These are phyloP conservation scores for Carduelis carduelis DNA, from an alignment of 2,797 vertebrate genomes.

Conservation along the genomic window DNA sequence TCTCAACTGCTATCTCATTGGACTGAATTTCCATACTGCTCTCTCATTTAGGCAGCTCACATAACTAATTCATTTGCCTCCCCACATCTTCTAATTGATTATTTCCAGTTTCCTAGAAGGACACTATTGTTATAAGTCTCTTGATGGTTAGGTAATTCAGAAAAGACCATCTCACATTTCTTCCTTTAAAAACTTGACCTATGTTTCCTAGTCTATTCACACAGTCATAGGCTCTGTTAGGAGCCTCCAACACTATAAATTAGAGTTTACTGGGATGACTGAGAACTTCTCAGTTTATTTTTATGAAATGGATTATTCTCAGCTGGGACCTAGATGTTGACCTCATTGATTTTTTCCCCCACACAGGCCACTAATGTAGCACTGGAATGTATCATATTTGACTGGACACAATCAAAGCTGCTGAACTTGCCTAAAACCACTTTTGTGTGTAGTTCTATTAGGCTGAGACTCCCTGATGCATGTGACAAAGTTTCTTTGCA, in stretches of 20 bases:
- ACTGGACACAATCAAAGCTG: constrained; percentile 28
- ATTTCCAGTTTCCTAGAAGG: background rate
- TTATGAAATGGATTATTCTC: constrained; percentile 43
- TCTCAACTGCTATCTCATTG: background rate
- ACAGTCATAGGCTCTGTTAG: background rate
- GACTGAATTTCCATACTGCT: background rate
- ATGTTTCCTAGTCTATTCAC: background rate
- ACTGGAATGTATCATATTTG: constrained; percentile 11
- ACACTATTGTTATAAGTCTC: background rate
- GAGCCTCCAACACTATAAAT: background rate
- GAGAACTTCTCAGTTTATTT: constrained; percentile 29
- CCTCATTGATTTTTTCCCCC: background rate
- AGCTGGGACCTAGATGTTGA: background rate
- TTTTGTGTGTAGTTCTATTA: background rate
- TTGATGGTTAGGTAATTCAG: background rate
- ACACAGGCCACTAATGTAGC: background rate
- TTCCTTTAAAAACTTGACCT: background rate
- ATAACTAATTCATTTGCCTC: background rate
- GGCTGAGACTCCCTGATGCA: background rate
- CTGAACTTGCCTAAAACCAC: background rate
- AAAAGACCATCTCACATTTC: background rate
- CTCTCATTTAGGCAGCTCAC: background rate
- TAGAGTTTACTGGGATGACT: background rate
- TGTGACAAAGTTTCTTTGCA: background rate
- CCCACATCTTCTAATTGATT: background rate